A percentile compares a stretch with the other conserved stretches of the same genome.
phyloP scores from a whole-genome alignment of 2,888 invertebrate species.

The Leucania comma region DNA sequence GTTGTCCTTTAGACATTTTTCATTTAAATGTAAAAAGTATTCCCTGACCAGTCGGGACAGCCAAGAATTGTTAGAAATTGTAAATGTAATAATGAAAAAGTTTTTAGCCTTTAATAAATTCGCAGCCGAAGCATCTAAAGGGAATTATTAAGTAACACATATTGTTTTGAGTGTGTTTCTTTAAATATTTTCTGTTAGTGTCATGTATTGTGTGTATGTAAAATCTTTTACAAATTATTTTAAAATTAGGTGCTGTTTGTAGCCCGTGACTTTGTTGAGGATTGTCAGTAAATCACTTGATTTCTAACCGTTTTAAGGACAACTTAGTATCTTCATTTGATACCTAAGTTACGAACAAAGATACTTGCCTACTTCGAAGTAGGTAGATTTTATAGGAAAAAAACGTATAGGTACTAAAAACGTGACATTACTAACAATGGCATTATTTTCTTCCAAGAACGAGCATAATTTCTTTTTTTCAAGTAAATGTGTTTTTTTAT shows the following conservation, averaged over 20 bases:
- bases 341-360: not conserved
- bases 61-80: not conserved
- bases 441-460: not conserved
- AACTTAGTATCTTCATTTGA: not conserved
- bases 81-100: not conserved
- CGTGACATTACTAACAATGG: not conserved
- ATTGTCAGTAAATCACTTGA: constrained; percentile 31
- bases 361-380: not conserved
- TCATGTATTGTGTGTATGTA: constrained; percentile 55
- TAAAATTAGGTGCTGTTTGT: constrained; percentile 19
- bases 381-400: not conserved
- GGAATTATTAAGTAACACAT: constrained; percentile 47
- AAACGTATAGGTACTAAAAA: not conserved
- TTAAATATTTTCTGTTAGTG: constrained; percentile 52
- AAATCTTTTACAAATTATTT: constrained; percentile 24
- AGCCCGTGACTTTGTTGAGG: constrained; percentile 27
- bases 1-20: constrained; percentile 8
- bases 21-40: not conserved
- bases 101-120: constrained; percentile 30
- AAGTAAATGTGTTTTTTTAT: no score
- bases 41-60: not conserved
- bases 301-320: not conserved
- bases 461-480: not conserved
- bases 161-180: constrained; percentile 45
- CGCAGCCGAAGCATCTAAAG: constrained; percentile 61